phyloP scores from a whole-genome alignment of 2,888 invertebrate genomes.

The Diarsia brunnea region DNA sequence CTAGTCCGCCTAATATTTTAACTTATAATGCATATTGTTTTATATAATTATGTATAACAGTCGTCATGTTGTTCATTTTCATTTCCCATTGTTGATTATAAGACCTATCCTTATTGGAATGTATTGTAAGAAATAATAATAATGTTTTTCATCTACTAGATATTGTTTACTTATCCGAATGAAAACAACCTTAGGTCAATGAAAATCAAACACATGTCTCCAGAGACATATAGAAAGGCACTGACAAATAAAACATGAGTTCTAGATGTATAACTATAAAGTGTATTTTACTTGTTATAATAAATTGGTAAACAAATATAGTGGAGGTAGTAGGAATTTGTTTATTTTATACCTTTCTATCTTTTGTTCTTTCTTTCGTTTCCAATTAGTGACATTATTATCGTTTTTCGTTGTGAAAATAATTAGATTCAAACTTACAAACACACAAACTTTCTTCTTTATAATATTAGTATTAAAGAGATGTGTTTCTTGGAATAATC shows the following conservation, averaged over 20 bases:
- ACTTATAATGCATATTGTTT: no score
- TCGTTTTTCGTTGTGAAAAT: background rate
- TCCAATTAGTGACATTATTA: background rate
- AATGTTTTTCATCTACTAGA: constrained; percentile 14
- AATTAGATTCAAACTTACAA: background rate
- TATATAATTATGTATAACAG: no score
- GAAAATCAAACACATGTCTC: constrained; percentile 42
- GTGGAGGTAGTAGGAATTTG: background rate
- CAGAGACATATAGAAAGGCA: constrained; percentile 22
- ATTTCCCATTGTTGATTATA: no score
- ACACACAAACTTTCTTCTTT: background rate
- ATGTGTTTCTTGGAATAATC: background rate
- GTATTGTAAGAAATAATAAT: constrained; percentile 4
- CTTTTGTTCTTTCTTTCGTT: background rate
- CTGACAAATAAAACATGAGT: background rate
- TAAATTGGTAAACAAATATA: background rate
- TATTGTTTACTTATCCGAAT: constrained; percentile 24
- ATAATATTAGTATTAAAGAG: background rate
- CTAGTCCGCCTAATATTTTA: no score
- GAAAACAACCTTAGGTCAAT: constrained; percentile 19
- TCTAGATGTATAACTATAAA: background rate
- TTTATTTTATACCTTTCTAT: background rate
- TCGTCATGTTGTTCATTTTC: no score
- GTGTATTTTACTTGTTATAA: constrained; percentile 10
- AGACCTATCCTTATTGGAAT: background rate